These are phyloP conservation scores for Clarias platycephalus DNA, from an alignment of 2,797 vertebrate species.

Conservation along the genomic window DNA sequence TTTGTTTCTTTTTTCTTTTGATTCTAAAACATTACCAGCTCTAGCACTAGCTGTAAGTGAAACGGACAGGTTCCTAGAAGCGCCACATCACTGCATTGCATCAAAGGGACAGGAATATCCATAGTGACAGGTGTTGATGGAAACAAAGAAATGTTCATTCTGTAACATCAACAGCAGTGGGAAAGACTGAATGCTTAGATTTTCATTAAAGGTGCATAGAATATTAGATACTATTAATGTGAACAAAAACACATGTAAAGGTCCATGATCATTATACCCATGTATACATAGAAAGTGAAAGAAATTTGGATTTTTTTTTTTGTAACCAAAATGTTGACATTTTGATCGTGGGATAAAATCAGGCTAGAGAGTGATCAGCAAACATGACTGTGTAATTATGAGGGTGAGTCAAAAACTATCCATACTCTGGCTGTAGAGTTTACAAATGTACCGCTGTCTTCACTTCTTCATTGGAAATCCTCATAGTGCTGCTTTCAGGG, in stretches of 20 bases:
- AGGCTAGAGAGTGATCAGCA: background rate
- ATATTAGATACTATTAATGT: background rate
- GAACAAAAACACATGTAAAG: background rate
- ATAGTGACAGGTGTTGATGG: background rate
- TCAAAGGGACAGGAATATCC: background rate
- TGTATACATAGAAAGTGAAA: background rate
- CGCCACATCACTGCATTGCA: background rate
- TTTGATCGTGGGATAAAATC: background rate
- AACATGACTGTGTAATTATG: background rate
- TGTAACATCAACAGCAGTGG: background rate
- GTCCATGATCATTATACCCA: background rate
- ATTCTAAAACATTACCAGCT: background rate
- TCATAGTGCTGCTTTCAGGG: no score
- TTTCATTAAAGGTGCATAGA: background rate
- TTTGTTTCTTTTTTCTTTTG: background rate
- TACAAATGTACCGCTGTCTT: no score
- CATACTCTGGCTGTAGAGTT: no score
- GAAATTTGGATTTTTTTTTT: background rate
- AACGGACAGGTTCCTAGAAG: background rate
- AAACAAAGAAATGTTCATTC: background rate
- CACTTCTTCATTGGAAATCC: no score
- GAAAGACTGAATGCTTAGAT: background rate
- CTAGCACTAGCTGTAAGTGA: background rate
- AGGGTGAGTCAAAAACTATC: no score
- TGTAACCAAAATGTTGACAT: background rate